Base-by-base conservation (phyloP, 23 tunicate species). In the Halocynthia aurantium region DNA sequence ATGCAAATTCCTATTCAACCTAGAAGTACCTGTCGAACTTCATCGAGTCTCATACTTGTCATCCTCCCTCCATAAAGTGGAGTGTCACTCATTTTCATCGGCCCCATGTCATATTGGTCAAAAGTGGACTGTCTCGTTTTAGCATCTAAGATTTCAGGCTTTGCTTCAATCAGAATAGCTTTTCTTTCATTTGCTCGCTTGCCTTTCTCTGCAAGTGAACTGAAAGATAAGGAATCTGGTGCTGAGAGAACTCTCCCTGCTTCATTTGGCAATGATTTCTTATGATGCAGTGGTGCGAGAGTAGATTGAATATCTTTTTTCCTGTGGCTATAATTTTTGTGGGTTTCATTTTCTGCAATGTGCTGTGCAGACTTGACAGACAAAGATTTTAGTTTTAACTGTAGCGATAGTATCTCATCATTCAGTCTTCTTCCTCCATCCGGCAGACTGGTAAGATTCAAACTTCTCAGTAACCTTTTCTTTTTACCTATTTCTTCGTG, bases 41-140 rank as follows among this genome's bases (percentile, higher is more conserved):
- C 68, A 13, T 54, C 62, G 13, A 81, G 44, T 55, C 82, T 61
- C 7, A 75, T 80, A 50, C 53, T 81, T 52, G 93, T 86, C 85
- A 86, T 81, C 69, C 93, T 69, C 6, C 85, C 93, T 7, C 93
- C 93, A 81, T 80, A 86, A 54, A 71, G 76, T 31, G 85, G 68
- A 21, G 69, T 78, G 52, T 51, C 54, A 64, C 55, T 53, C 22
- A 64, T 19, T 10, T 64, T 31, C 69, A 65, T 65, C 19, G 70
- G 70, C 22, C 70, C 70, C 70, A 65, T 65, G 21, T 64, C 40
- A 58, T 76, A 40, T 66, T 44, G 22, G 8, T 62, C 75, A 22
- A 40, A 22, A 55, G 66, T 61, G 6, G 53, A 69, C 17, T 57
- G 63, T 6, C 61, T 61, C 0, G 57, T 6, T 55, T 72, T 63